Percentiles rank a stretch among this genome's conserved stretches.
phyloP scores from a whole-genome alignment of 2,888 invertebrate genomes.

The Mamestra brassicae region DNA sequence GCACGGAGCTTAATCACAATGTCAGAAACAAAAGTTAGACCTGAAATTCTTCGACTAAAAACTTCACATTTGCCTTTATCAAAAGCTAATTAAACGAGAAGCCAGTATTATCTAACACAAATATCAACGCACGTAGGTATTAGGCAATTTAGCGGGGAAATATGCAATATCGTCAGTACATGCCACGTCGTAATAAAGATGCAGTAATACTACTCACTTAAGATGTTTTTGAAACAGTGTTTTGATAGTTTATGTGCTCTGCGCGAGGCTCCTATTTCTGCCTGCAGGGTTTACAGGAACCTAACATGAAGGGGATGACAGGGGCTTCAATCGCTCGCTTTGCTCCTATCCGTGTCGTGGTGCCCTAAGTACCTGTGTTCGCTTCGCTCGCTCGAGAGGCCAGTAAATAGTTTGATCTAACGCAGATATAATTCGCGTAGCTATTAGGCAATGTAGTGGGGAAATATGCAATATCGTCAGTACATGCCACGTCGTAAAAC shows the following conservation, averaged over 20 bases:
- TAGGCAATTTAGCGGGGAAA: constrained; percentile 69
- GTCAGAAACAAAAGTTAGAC: background rate
- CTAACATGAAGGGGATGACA: no score
- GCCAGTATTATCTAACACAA: constrained; percentile 56
- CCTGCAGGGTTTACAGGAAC: background rate
- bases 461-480: constrained; percentile 78
- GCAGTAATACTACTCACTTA: constrained; percentile 13
- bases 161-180: constrained; percentile 75
- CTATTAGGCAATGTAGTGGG: constrained; percentile 62
- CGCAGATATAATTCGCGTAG: constrained; percentile 53
- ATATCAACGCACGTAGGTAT: constrained; percentile 52
- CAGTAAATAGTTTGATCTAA: constrained; percentile 47
- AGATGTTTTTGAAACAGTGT: background rate
- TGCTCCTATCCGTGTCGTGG: no score
- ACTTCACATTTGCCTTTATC: background rate
- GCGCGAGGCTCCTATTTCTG: no score
- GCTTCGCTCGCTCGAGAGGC: background rate
- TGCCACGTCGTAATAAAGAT: background rate
- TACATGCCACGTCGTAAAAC: background rate
- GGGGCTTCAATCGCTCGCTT: no score
- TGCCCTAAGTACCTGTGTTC: no score
- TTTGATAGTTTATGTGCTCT: no score
- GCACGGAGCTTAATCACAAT: background rate
- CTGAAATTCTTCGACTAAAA: background rate
- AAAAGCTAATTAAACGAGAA: constrained; percentile 56